A percentile compares a stretch with the other conserved stretches of the same genome.
Evolutionary conservation across 2,113 vertebrate species (phyloP).

Genomic region (Dendrocopos noguchii): DNA sequence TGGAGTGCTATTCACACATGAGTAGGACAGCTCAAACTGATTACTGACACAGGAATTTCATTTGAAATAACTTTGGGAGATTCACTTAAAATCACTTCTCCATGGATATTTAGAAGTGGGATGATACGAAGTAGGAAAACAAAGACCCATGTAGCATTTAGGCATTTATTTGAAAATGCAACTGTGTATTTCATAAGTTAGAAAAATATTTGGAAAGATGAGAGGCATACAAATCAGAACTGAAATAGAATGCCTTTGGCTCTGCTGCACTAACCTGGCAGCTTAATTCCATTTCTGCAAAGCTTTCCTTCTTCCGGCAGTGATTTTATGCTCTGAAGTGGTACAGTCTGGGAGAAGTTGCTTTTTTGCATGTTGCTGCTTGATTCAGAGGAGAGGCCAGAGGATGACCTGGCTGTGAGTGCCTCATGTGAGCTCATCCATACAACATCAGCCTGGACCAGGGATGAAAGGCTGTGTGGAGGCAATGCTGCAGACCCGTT

Average conservation of each 20-base stretch:
- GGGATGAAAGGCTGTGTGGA: background rate
- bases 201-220: background rate
- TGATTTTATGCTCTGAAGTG: background rate
- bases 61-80: background rate
- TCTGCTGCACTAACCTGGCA: background rate
- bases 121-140: background rate
- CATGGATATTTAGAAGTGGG: background rate
- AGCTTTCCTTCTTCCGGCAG: background rate
- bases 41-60: background rate
- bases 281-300: background rate
- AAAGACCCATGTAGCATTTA: background rate
- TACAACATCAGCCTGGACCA: background rate
- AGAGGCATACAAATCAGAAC: background rate
- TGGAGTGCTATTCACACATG: constrained; percentile 9
- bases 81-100: constrained; percentile 17
- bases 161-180: constrained; percentile 11
- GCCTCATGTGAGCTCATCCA: background rate
- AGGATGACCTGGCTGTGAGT: background rate
- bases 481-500: background rate
- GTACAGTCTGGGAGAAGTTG: background rate
- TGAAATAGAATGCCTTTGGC: background rate
- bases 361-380: background rate
- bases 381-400: background rate
- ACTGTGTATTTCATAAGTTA: background rate
- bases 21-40: background rate